These are phyloP conservation scores for Aplysina aerophoba DNA, from an alignment of 37 sponge, comb jelly and placozoan genomes.

Conservation along the genomic window DNA sequence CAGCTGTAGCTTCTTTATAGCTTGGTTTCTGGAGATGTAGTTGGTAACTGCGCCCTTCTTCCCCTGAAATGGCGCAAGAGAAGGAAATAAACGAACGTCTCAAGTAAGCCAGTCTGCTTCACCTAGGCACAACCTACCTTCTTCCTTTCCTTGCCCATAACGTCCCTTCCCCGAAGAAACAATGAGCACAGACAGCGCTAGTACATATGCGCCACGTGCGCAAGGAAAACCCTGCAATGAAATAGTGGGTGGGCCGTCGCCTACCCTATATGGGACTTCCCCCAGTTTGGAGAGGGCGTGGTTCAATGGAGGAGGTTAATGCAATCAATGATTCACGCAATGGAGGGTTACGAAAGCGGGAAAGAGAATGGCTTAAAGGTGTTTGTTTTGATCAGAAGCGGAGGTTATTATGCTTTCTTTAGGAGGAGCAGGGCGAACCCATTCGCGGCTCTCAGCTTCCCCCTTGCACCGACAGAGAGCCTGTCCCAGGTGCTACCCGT, in stretches of 20 bases:
- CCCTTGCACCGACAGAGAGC: no score
- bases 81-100: no score
- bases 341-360: no score
- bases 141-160: conserved; percentile 10
- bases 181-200: neutral
- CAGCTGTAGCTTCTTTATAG: conserved; percentile 89
- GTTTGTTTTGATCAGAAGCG: neutral
- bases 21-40: conserved; percentile 90
- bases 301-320: neutral
- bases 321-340: neutral
- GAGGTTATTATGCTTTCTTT: neutral
- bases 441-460: neutral
- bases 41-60: conserved; percentile 90
- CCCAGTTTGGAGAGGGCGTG: no score
- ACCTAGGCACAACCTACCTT: neutral
- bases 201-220: neutral
- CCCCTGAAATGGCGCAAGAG: no score
- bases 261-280: no score
- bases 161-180: no score
- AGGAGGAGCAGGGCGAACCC: neutral
- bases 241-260: conserved; percentile 2
- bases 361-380: neutral
- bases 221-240: neutral
- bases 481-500: no score
- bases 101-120: neutral